phyloP scores from a whole-genome alignment of 2,113 vertebrate species.

The Electrona antarctica region DNA sequence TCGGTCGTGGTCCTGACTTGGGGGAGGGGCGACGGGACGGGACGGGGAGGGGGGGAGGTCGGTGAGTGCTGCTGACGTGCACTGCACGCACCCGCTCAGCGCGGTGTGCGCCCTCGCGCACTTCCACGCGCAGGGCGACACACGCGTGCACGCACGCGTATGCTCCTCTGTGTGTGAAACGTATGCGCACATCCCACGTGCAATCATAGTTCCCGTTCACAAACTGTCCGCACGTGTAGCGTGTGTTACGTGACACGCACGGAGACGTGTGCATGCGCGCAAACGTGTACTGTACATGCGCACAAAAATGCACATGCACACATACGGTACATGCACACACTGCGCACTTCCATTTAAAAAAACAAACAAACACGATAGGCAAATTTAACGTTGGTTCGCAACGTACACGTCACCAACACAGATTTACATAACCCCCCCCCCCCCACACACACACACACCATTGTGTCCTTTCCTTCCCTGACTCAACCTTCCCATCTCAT shows the following conservation, averaged over 20 bases:
- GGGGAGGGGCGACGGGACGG: neutral
- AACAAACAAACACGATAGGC: neutral
- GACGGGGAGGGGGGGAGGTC: too few relatives aligned
- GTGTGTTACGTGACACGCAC: too few relatives aligned
- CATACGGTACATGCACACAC: neutral
- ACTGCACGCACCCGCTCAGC: too few relatives aligned
- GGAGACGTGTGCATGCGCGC: neutral
- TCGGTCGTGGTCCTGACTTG: neutral
- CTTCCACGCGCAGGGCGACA: neutral
- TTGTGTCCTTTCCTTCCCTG: neutral
- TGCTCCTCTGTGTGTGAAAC: neutral
- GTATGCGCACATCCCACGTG: too few relatives aligned
- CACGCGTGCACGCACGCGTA: slow-evolving; percentile 2
- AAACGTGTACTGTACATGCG: neutral
- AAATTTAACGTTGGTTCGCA: neutral
- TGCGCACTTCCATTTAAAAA: neutral
- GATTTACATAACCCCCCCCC: slow-evolving; percentile 1
- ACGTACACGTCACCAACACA: slow-evolving; percentile 6
- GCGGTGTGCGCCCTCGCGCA: neutral
- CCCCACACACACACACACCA: neutral
- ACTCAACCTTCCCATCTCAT: neutral
- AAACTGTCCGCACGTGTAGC: too few relatives aligned
- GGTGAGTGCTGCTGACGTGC: too few relatives aligned
- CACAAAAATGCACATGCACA: slow-evolving; percentile 1
- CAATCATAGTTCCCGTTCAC: too few relatives aligned